Evolutionary conservation across 2,888 invertebrate genomes (phyloP).

Genomic region (Dyspetes luteomarginatus): DNA sequence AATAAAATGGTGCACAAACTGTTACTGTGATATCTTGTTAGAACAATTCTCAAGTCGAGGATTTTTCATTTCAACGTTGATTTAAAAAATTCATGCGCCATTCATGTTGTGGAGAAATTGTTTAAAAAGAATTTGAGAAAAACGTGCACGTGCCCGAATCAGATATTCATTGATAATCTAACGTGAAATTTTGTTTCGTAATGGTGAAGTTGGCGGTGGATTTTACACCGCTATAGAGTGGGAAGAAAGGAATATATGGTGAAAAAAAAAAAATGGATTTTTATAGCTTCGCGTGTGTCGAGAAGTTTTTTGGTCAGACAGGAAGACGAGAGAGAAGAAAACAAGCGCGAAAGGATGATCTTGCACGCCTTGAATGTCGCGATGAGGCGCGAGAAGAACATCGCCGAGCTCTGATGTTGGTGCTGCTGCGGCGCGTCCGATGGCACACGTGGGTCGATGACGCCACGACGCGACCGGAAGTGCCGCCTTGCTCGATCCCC

Average conservation of each 20-base stretch:
- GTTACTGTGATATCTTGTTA: background rate
- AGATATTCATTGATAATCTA: too few relatives aligned
- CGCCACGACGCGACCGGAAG: conserved; percentile 74
- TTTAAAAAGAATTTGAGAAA: too few relatives aligned
- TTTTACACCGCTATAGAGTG: too few relatives aligned
- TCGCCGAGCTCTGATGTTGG: conserved; percentile 14
- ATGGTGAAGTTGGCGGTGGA: too few relatives aligned
- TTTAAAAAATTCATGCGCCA: too few relatives aligned
- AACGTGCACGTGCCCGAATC: too few relatives aligned
- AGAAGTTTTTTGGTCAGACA: conserved; percentile 25
- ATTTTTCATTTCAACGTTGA: background rate
- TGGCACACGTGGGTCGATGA: conserved; percentile 71
- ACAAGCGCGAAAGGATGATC: conserved; percentile 6
- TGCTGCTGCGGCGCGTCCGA: conserved; percentile 55
- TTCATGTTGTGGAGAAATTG: too few relatives aligned
- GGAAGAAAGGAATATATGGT: too few relatives aligned
- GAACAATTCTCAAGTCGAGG: too few relatives aligned
- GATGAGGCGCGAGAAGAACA: conserved; percentile 34
- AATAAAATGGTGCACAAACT: conserved; percentile 17
- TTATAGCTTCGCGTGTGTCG: background rate
- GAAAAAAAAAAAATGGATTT: background rate
- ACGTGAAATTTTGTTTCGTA: too few relatives aligned
- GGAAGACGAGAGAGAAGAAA: background rate
- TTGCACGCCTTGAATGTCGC: background rate
- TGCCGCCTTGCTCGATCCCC: conserved; percentile 71